Conservation (phyloP, 1,140 invertebrate species). For the Probaryconus sp. region DNA sequence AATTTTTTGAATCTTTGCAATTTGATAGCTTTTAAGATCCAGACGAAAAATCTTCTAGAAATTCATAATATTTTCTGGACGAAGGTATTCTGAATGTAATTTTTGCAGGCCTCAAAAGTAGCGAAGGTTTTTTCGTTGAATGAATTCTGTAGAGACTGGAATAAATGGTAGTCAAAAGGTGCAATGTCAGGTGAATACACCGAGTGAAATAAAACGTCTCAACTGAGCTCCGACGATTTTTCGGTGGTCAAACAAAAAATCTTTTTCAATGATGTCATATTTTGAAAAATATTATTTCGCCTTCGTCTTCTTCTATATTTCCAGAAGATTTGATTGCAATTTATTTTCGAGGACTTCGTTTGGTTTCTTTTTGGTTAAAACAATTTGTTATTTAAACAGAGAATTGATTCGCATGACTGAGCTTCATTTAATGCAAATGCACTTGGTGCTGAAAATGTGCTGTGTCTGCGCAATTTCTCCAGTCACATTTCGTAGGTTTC, state of each 20-base stretch:
- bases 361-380: too few relatives aligned
- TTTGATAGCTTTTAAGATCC: too few relatives aligned
- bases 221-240: background rate
- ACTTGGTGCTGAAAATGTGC: conserved; percentile 29
- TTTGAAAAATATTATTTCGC: too few relatives aligned
- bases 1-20: too few relatives aligned
- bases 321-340: too few relatives aligned
- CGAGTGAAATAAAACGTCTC: conserved; percentile 2
- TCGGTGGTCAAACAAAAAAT: background rate
- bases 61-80: too few relatives aligned
- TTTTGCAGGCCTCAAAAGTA: too few relatives aligned
- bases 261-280: too few relatives aligned
- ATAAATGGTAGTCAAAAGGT: conserved; percentile 1
- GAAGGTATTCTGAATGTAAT: too few relatives aligned
- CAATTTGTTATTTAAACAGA: background rate
- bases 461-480: conserved; percentile 41
- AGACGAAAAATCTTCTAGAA: too few relatives aligned
- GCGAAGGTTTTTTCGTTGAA: conserved; percentile 2
- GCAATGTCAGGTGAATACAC: conserved; percentile 9
- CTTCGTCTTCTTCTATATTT: too few relatives aligned
- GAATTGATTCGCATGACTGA: conserved; percentile 32
- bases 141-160: conserved; percentile 1
- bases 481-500: conserved; percentile 36
- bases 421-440: conserved; percentile 42
- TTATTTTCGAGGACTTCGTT: background rate